Evolutionary conservation across 1,140 invertebrate species (phyloP).

Genomic region (Dreissena polymorpha): DNA sequence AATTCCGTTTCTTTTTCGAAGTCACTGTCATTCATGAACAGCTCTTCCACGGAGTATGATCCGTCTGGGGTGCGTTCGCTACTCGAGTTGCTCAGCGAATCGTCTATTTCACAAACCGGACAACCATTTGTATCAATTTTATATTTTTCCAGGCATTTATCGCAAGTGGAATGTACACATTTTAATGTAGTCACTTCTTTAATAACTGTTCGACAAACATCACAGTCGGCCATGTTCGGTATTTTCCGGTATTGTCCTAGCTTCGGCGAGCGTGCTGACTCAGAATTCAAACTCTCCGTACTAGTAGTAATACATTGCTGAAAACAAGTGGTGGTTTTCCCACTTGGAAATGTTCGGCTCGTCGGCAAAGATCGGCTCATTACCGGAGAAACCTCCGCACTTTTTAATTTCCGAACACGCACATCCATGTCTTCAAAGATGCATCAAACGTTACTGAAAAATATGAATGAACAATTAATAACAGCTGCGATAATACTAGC

Average conservation of each 20-base stretch:
- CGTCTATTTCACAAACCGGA: constrained; percentile 25
- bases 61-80: not conserved
- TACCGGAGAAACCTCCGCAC: not conserved
- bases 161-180: constrained; percentile 44
- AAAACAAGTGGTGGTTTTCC: constrained; percentile 33
- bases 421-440: constrained; percentile 27
- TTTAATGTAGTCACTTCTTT: constrained; percentile 36
- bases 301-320: constrained; percentile 34
- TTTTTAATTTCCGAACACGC: constrained; percentile 26
- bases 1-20: constrained; percentile 18
- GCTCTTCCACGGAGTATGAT: not conserved
- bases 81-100: not conserved
- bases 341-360: constrained; percentile 15
- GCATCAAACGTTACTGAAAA: no score
- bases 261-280: constrained; percentile 23
- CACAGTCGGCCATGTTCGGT: constrained; percentile 37
- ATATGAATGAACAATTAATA: no score
- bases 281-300: constrained; percentile 33
- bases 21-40: constrained; percentile 12
- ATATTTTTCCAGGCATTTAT: constrained; percentile 39
- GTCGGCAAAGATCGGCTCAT: constrained; percentile 35
- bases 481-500: no score
- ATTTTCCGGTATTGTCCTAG: constrained; percentile 54
- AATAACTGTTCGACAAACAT: constrained; percentile 23
- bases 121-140: constrained; percentile 45